These are phyloP conservation scores for Rhyzopertha dominica DNA, from an alignment of 1,140 invertebrate genomes.

Conservation along the genomic window DNA sequence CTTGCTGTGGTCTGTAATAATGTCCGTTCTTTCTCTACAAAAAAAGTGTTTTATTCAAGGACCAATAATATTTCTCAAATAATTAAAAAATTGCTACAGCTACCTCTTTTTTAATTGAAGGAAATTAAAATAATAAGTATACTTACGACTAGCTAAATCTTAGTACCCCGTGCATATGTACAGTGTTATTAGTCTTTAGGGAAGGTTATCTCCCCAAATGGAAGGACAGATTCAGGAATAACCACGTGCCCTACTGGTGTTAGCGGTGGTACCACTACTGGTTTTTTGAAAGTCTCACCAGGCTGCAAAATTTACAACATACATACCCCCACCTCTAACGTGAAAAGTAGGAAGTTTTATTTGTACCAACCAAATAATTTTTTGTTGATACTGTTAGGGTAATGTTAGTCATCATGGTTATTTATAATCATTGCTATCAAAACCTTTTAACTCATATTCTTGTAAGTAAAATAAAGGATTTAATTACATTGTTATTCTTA, in stretches of 20 bases:
- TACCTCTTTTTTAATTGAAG: neutral
- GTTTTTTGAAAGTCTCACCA: slow-evolving; percentile 28
- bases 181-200: slow-evolving; percentile 25
- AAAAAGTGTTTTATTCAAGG: slow-evolving; percentile 13
- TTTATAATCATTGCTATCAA: neutral
- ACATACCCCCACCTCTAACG: slow-evolving; percentile 10
- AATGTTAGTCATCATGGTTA: neutral
- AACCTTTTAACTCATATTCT: neutral
- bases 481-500: neutral
- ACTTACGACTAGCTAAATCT: neutral
- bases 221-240: slow-evolving; percentile 7
- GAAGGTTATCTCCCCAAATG: slow-evolving; percentile 20
- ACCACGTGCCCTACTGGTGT: slow-evolving; percentile 24
- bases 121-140: slow-evolving; percentile 6
- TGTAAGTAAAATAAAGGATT: neutral
- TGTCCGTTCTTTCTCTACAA: slow-evolving; percentile 54
- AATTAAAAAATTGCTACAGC: slow-evolving; percentile 8
- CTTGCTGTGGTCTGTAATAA: slow-evolving; percentile 52
- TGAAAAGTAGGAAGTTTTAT: neutral
- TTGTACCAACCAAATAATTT: neutral
- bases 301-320: slow-evolving; percentile 36
- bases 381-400: neutral
- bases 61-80: slow-evolving; percentile 10
- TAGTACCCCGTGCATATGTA: neutral
- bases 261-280: slow-evolving; percentile 33